These are phyloP conservation scores for Eulithis prunata DNA, from an alignment of 2,888 invertebrate species.

Conservation along the genomic window DNA sequence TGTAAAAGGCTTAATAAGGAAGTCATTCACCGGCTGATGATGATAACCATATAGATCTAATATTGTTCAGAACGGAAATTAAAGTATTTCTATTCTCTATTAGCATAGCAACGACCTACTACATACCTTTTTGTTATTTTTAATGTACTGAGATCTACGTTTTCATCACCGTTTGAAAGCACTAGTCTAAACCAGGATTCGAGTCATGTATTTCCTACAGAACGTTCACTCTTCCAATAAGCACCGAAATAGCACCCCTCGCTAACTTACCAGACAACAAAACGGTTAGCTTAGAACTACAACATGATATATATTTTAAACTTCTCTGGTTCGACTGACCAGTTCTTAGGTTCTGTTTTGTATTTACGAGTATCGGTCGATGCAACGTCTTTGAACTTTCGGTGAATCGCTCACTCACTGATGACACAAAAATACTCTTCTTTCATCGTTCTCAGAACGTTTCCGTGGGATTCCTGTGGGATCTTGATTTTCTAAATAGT, in stretches of 20 bases:
- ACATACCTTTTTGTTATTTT: no score
- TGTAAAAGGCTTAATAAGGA: no score
- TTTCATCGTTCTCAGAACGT: no score
- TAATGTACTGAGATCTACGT: neutral
- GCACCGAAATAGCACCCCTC: constrained; percentile 29
- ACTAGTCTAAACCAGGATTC: constrained; percentile 1
- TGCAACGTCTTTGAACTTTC: constrained; percentile 5
- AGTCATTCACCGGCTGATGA: no score
- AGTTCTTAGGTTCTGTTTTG: constrained; percentile 4
- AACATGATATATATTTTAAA: constrained; percentile 26
- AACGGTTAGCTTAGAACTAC: constrained; percentile 20
- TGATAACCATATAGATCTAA: no score
- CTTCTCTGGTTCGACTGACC: constrained; percentile 13
- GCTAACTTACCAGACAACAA: constrained; percentile 12
- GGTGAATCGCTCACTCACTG: no score
- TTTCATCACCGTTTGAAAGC: constrained; percentile 1
- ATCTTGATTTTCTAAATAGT: no score
- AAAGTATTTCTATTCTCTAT: no score
- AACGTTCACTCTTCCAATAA: constrained; percentile 16
- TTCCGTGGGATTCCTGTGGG: no score
- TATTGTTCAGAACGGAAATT: no score
- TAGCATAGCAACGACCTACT: no score
- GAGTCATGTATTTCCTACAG: constrained; percentile 8
- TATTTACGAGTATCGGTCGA: neutral
- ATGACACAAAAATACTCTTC: no score